phyloP scores from a whole-genome alignment of 2,113 vertebrate genomes.

The Channa argus region DNA sequence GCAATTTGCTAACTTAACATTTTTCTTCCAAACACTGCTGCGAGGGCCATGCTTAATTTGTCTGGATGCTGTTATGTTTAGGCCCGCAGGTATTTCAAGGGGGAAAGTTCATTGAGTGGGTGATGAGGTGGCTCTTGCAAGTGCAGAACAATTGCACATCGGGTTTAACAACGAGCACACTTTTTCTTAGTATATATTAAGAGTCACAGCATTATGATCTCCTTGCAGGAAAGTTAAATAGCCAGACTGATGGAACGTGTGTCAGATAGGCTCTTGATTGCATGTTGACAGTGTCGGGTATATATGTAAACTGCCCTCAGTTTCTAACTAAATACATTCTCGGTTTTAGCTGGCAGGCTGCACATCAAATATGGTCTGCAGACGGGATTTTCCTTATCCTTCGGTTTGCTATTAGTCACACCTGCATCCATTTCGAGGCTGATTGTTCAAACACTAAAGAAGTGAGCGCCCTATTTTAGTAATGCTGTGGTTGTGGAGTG shows the following conservation, averaged over 20 bases:
- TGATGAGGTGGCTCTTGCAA: not conserved
- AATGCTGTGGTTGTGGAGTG: too few relatives aligned
- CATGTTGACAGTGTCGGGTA: not conserved
- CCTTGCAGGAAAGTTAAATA: not conserved
- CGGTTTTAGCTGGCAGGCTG: not conserved
- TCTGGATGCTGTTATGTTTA: not conserved
- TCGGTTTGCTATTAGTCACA: conserved; percentile 8
- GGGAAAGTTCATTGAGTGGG: conserved; percentile 29
- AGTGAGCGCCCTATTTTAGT: too few relatives aligned
- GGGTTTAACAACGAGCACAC: too few relatives aligned
- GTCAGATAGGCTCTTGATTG: not conserved
- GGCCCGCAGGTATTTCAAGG: conserved; percentile 12
- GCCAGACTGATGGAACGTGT: not conserved
- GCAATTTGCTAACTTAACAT: not conserved
- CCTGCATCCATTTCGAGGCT: conserved; percentile 6
- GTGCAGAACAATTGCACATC: not conserved
- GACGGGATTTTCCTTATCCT: conserved; percentile 14
- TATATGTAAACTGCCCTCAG: not conserved
- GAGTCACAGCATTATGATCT: not conserved
- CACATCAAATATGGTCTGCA: conserved; percentile 13
- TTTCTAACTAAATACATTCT: not conserved
- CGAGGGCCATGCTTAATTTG: not conserved
- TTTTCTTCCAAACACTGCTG: conserved; percentile 10
- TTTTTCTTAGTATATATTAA: not conserved
- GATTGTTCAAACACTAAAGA: not conserved